These are phyloP conservation scores for Spea bombifrons DNA, from an alignment of 2,113 vertebrate species.

Conservation along the genomic window DNA sequence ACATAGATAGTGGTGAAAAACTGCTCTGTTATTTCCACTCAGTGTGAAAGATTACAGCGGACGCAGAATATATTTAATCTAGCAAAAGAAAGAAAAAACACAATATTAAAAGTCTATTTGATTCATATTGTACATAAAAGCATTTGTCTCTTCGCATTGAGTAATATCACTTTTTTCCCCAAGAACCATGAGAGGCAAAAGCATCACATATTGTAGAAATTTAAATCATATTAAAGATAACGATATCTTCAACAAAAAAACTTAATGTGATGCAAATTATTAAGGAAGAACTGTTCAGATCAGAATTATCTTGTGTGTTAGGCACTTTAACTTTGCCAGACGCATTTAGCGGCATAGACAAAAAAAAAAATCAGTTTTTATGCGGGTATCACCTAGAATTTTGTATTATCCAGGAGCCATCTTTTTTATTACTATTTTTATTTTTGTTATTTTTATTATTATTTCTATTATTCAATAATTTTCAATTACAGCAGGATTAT, in stretches of 20 bases:
- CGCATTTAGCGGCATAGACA: too few species aligned
- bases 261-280: neutral
- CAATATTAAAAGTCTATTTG: conserved; percentile 10
- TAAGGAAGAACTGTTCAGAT: neutral
- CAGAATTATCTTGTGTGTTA: neutral
- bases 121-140: conserved; percentile 15
- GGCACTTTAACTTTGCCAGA: neutral
- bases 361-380: too few species aligned
- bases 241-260: neutral
- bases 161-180: conserved; percentile 11
- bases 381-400: too few species aligned
- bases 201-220: neutral
- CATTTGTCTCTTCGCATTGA: conserved; percentile 13
- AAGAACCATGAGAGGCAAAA: conserved; percentile 6
- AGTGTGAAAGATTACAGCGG: conserved; percentile 5
- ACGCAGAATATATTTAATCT: conserved; percentile 25
- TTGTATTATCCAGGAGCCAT: too few species aligned
- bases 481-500: too few species aligned
- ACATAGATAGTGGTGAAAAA: conserved; percentile 24
- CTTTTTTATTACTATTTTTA: too few species aligned
- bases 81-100: conserved; percentile 2
- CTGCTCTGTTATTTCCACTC: neutral
- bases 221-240: neutral
- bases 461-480: too few species aligned
- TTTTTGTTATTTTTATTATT: too few species aligned